These are phyloP conservation scores for Cynaeus angustus DNA, from an alignment of 2,888 invertebrate species.

Conservation along the genomic window DNA sequence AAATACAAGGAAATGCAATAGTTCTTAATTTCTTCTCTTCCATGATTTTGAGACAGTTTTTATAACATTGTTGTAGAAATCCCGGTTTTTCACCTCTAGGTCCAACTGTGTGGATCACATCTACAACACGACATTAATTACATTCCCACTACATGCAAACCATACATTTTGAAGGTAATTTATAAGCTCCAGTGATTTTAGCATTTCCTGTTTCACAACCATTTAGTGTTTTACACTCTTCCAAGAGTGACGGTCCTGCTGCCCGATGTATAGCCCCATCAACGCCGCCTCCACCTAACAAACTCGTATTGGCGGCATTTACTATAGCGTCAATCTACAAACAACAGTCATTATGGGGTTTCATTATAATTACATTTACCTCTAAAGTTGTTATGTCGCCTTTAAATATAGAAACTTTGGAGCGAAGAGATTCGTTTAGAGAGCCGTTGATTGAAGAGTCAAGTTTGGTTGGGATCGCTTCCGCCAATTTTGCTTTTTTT, in stretches of 20 bases:
- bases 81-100: conserved; percentile 83
- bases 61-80: conserved; percentile 81
- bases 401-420: conserved; percentile 80
- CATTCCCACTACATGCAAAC: conserved; percentile 47
- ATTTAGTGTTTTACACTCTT: conserved; percentile 81
- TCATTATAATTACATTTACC: conserved; percentile 65
- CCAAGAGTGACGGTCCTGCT: conserved; percentile 80
- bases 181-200: conserved; percentile 87
- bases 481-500: conserved; percentile 63
- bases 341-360: not conserved
- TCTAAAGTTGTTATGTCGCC: conserved; percentile 91
- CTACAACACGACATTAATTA: conserved; percentile 72
- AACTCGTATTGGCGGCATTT: conserved; percentile 88
- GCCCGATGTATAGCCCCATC: conserved; percentile 92
- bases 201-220: conserved; percentile 90
- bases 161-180: conserved; percentile 89
- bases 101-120: conserved; percentile 93
- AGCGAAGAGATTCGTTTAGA: conserved; percentile 72
- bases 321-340: conserved; percentile 87
- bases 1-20: conserved; percentile 92
- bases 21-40: conserved; percentile 75
- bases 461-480: conserved; percentile 63
- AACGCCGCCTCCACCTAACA: conserved; percentile 90
- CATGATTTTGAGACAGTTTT: conserved; percentile 77
- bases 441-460: conserved; percentile 69